A percentile compares a stretch with the other conserved stretches of the same genome.
Evolutionary conservation across 1,140 invertebrate genomes (phyloP).

Genomic region (Gonioctena quinquepunctata): DNA sequence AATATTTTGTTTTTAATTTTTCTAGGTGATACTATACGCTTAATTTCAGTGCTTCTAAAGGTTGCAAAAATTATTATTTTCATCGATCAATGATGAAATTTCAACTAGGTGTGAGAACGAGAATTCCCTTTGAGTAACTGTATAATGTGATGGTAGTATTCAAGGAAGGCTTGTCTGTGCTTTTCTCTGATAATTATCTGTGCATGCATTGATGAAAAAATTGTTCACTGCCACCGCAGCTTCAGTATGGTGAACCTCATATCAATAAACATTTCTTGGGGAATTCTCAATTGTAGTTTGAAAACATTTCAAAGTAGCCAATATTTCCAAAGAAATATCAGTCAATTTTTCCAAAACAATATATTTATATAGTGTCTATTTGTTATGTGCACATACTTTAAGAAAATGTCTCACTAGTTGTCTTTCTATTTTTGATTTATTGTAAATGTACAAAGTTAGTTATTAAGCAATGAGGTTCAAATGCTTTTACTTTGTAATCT

Average conservation of each 20-base stretch:
- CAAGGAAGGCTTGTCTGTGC: no score
- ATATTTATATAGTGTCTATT: not conserved
- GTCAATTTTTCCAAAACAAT: not conserved
- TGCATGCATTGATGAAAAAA: no score
- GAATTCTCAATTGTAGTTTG: no score
- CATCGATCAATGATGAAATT: no score
- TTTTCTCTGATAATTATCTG: no score
- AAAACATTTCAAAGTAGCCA: not conserved
- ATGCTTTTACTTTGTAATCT: not conserved
- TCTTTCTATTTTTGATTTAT: conserved; percentile 15
- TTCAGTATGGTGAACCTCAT: no score
- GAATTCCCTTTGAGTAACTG: no score
- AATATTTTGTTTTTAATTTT: not conserved
- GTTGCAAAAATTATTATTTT: no score
- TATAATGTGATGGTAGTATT: no score
- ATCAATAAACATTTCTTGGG: no score
- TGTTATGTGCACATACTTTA: conserved; percentile 17
- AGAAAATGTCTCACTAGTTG: conserved; percentile 16
- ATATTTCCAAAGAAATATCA: not conserved
- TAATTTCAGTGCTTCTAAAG: conserved; percentile 5
- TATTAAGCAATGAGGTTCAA: conserved; percentile 6
- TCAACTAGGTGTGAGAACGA: no score
- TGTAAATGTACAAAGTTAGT: conserved; percentile 33
- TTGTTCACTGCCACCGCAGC: no score
- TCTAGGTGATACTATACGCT: not conserved